Conservation (phyloP, 2,888 invertebrate genomes). For the Drosophila kuntzei region DNA sequence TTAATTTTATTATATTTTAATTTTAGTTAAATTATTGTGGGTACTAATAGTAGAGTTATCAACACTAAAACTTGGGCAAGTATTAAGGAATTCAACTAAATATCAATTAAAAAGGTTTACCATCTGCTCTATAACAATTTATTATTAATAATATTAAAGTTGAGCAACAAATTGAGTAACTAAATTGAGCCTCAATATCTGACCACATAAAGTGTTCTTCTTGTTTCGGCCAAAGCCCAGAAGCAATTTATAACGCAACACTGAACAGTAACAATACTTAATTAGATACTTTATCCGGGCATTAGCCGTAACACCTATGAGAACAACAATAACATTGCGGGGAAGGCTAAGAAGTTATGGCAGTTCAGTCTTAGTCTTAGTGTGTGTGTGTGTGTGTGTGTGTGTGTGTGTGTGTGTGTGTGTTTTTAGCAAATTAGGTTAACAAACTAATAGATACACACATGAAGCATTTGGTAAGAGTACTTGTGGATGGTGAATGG, state of each 20-base stretch:
- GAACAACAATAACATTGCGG: conserved; percentile 33
- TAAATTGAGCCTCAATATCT: conserved; percentile 11
- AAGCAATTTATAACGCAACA: conserved; percentile 63
- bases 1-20: too few species aligned
- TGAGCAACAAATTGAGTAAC: conserved; percentile 11
- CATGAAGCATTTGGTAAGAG: conserved; percentile 19
- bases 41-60: too few species aligned
- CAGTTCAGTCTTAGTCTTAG: conserved; percentile 34
- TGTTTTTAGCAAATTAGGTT: conserved; percentile 73
- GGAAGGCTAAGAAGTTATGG: conserved; percentile 69
- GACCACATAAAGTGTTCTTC: conserved; percentile 30
- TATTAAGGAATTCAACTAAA: too few species aligned
- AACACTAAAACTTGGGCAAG: too few species aligned
- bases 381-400: conserved; percentile 24
- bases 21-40: too few species aligned
- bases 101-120: too few species aligned
- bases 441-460: conserved; percentile 69
- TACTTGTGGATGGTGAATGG: conserved; percentile 1
- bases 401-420: conserved; percentile 24
- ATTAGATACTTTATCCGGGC: conserved; percentile 74
- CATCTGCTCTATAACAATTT: too few species aligned
- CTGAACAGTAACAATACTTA: conserved; percentile 53
- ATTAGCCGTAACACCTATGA: conserved; percentile 72
- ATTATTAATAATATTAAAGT: too few species aligned
- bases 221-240: conserved; percentile 22